A percentile compares a stretch with the other conserved stretches of the same genome.
These are phyloP conservation scores for Astreopora myriophthalma DNA, from an alignment of 64 coral and sea anemone species.

Conservation along the genomic window DNA sequence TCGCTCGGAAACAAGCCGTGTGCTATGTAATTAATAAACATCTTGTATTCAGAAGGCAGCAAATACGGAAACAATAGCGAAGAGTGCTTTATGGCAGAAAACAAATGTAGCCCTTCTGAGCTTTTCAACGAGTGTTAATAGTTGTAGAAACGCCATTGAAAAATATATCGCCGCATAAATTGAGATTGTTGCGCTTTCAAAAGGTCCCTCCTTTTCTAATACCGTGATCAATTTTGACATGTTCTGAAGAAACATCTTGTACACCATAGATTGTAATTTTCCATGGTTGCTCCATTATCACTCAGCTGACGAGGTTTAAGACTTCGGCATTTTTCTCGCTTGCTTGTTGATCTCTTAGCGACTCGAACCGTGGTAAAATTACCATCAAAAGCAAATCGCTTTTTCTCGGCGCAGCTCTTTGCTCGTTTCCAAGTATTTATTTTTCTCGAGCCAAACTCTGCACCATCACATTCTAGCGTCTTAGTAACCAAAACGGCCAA, in stretches of 20 bases:
- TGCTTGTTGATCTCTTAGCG: conserved; percentile 10
- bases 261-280: background rate
- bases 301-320: background rate
- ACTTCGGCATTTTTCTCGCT: conserved; percentile 26
- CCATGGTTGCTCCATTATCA: background rate
- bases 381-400: background rate
- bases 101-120: conserved; percentile 28
- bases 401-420: background rate
- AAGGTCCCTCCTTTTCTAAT: background rate
- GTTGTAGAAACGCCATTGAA: background rate
- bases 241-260: background rate
- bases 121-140: conserved; percentile 44
- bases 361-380: background rate
- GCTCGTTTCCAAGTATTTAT: background rate
- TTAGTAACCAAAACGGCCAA: background rate
- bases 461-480: background rate
- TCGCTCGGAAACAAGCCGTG: conserved; percentile 81
- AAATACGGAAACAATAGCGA: conserved; percentile 58
- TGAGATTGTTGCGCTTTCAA: background rate
- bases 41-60: conserved; percentile 59
- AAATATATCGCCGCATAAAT: background rate
- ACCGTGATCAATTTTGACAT: background rate
- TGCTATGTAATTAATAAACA: conserved; percentile 73
- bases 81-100: conserved; percentile 40
- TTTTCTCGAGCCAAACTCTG: background rate